Conservation (phyloP, 2,888 invertebrate species). For the Spisula solida region DNA sequence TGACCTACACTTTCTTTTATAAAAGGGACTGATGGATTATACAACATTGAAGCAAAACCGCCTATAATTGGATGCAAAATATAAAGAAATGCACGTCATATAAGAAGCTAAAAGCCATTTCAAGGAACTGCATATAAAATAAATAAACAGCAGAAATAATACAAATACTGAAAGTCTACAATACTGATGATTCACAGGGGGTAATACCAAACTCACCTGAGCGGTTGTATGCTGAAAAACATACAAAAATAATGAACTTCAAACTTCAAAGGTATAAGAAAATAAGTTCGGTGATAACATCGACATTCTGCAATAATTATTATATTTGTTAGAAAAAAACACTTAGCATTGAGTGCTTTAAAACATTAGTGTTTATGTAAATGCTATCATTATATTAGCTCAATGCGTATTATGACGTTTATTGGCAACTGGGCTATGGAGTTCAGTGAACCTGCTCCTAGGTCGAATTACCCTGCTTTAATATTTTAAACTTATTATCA, state of each 20-base stretch:
- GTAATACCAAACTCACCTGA: conserved; percentile 1
- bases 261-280: not conserved
- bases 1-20: too few relatives aligned
- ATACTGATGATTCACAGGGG: not conserved
- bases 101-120: not conserved
- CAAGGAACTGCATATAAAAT: not conserved
- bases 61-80: not conserved
- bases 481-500: too few relatives aligned
- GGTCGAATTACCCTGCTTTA: too few relatives aligned
- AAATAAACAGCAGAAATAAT: conserved; percentile 5
- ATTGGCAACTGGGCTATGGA: too few relatives aligned
- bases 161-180: not conserved
- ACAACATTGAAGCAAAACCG: too few relatives aligned
- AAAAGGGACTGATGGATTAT: too few relatives aligned
- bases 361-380: not conserved
- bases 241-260: not conserved
- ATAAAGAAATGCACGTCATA: not conserved
- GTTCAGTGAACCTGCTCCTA: too few relatives aligned
- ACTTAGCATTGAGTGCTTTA: not conserved
- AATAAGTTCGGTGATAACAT: not conserved
- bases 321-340: not conserved
- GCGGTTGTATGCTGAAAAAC: conserved; percentile 8
- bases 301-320: not conserved
- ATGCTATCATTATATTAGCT: too few relatives aligned
- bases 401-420: too few relatives aligned